phyloP scores from a whole-genome alignment of 1,140 invertebrate genomes.

The Drosophila azteca region DNA sequence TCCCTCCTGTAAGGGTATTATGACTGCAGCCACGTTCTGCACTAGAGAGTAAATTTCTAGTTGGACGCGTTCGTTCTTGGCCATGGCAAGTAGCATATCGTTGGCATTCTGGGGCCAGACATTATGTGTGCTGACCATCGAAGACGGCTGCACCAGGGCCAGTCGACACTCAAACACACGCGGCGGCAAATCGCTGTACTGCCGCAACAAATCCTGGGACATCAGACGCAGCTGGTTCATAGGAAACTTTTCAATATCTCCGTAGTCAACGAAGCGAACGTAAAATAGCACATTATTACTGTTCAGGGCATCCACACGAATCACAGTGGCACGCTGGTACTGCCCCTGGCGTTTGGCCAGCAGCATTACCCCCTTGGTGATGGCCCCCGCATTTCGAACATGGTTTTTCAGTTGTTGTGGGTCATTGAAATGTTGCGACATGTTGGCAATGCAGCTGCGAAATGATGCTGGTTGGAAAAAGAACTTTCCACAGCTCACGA shows the following conservation, averaged over 20 bases:
- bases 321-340: slow-evolving; percentile 59
- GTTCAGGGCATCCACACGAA: slow-evolving; percentile 51
- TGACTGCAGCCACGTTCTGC: slow-evolving; percentile 87
- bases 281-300: slow-evolving; percentile 60
- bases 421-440: slow-evolving; percentile 61
- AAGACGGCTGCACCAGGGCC: slow-evolving; percentile 87
- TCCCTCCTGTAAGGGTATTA: slow-evolving; percentile 84
- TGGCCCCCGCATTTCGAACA: slow-evolving; percentile 23
- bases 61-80: slow-evolving; percentile 46
- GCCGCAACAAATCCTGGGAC: slow-evolving; percentile 29
- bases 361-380: slow-evolving; percentile 74
- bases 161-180: slow-evolving; percentile 90
- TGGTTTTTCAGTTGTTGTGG: slow-evolving; percentile 23
- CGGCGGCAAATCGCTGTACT: slow-evolving; percentile 82
- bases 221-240: slow-evolving; percentile 60
- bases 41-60: slow-evolving; percentile 91
- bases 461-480: slow-evolving; percentile 67
- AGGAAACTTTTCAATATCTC: slow-evolving; percentile 85
- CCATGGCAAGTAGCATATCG: slow-evolving; percentile 84
- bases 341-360: slow-evolving; percentile 76
- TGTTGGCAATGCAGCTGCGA: slow-evolving; percentile 43
- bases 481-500: slow-evolving; percentile 73
- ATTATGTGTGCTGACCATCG: slow-evolving; percentile 85
- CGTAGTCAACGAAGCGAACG: slow-evolving; percentile 92
- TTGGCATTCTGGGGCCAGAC: slow-evolving; percentile 87